Conservation (phyloP, 2,888 invertebrate species). For the Drosophila diplacantha region DNA sequence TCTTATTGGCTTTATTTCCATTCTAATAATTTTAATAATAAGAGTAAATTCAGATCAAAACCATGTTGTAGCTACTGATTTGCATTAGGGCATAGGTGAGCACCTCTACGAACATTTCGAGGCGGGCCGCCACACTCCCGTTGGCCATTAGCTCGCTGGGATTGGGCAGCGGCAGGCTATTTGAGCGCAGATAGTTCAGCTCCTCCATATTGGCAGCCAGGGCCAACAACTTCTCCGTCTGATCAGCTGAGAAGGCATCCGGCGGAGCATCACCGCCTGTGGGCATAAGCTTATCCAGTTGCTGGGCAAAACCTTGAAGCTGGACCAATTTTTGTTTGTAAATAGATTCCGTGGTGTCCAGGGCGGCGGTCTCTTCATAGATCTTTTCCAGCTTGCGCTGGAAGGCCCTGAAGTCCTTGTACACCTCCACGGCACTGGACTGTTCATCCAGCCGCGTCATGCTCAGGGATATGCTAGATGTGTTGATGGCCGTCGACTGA, state of each 20-base stretch:
- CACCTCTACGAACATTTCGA: slow-evolving; percentile 68
- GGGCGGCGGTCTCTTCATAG: slow-evolving; percentile 42
- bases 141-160: slow-evolving; percentile 28
- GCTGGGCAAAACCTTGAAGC: slow-evolving; percentile 65
- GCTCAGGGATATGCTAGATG: slow-evolving; percentile 22
- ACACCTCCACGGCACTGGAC: slow-evolving; percentile 54
- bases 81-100: slow-evolving; percentile 66
- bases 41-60: slow-evolving; percentile 6
- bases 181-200: slow-evolving; percentile 62
- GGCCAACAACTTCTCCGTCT: slow-evolving; percentile 50
- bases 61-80: slow-evolving; percentile 56
- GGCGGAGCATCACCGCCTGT: slow-evolving; percentile 30
- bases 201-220: slow-evolving; percentile 67
- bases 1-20: not conserved
- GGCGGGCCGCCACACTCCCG: slow-evolving; percentile 31
- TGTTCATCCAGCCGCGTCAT: slow-evolving; percentile 45
- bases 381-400: slow-evolving; percentile 59
- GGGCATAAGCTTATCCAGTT: slow-evolving; percentile 68
- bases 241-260: slow-evolving; percentile 60
- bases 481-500: slow-evolving; percentile 12
- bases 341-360: slow-evolving; percentile 41
- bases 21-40: not conserved
- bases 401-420: slow-evolving; percentile 66
- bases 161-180: slow-evolving; percentile 47
- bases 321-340: slow-evolving; percentile 58